phyloP scores from a whole-genome alignment of 2,113 vertebrate genomes.

The Calidris pugnax region DNA sequence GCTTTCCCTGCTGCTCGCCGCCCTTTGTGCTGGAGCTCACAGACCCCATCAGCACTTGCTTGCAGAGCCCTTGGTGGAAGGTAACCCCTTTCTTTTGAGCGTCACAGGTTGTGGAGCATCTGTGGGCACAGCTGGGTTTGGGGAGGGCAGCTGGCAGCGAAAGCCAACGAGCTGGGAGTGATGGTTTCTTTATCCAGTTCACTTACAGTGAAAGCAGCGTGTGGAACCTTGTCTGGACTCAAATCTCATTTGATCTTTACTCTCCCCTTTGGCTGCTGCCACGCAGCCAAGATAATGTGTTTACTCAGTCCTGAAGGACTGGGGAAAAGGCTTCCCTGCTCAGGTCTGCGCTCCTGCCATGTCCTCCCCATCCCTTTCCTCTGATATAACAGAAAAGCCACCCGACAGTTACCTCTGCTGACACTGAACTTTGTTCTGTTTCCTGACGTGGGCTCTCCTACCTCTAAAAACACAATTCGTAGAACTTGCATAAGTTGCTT shows the following conservation, averaged over 20 bases:
- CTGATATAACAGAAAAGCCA: not conserved
- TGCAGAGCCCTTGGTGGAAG: not conserved
- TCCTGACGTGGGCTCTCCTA: not conserved
- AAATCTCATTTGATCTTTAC: not conserved
- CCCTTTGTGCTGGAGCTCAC: not conserved
- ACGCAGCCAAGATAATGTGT: not conserved
- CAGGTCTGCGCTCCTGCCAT: not conserved
- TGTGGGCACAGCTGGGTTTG: not conserved
- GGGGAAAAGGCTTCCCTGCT: not conserved
- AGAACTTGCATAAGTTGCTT: conserved; percentile 48
- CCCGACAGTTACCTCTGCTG: not conserved
- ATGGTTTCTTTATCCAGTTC: not conserved
- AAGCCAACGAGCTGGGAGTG: not conserved
- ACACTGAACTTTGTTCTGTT: conserved; percentile 17
- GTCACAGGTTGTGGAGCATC: not conserved
- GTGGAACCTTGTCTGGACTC: not conserved
- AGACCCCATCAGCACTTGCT: not conserved
- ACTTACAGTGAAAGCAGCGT: fast-evolving
- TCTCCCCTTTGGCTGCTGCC: not conserved
- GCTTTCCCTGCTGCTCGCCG: not conserved
- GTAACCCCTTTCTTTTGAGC: not conserved
- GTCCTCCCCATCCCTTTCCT: not conserved
- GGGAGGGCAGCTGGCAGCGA: not conserved
- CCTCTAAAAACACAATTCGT: not conserved
- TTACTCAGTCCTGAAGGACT: not conserved